These are phyloP conservation scores for Metallyticus violacea DNA, from an alignment of 2,888 invertebrate species.

Conservation along the genomic window DNA sequence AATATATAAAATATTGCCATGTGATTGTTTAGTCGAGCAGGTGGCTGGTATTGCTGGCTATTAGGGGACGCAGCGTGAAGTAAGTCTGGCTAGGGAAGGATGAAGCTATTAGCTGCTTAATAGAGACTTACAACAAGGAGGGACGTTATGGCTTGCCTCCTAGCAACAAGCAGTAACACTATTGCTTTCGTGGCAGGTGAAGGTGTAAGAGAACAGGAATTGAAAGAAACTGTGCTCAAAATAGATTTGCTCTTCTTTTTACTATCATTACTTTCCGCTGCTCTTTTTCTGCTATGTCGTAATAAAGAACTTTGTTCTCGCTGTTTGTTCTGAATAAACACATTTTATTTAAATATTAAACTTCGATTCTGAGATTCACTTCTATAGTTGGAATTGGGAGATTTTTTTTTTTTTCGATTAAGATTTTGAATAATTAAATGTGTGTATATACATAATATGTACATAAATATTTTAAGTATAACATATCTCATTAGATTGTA, in stretches of 20 bases:
- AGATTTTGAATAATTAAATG: too few species aligned
- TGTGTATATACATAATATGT: too few species aligned
- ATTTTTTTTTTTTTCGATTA: too few species aligned
- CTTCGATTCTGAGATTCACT: too few species aligned
- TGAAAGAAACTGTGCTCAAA: background rate
- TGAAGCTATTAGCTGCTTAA: slow-evolving; percentile 3
- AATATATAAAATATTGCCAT: background rate
- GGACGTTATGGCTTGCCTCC: too few species aligned
- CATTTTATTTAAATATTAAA: too few species aligned
- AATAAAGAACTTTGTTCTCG: too few species aligned
- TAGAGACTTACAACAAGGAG: slow-evolving; percentile 3
- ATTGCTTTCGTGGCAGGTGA: background rate
- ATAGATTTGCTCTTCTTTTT: background rate
- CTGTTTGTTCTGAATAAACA: too few species aligned
- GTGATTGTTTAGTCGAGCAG: background rate
- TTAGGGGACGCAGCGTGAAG: background rate
- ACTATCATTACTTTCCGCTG: background rate
- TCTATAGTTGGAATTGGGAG: too few species aligned
- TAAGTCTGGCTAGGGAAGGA: background rate
- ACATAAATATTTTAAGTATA: too few species aligned
- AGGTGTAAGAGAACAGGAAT: background rate
- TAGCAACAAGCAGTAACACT: too few species aligned
- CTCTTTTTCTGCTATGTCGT: background rate
- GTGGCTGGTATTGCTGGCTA: slow-evolving; percentile 7
- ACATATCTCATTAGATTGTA: too few species aligned